Base-by-base conservation (phyloP, 1,140 invertebrate genomes). In the Drosophila repletoides region DNA sequence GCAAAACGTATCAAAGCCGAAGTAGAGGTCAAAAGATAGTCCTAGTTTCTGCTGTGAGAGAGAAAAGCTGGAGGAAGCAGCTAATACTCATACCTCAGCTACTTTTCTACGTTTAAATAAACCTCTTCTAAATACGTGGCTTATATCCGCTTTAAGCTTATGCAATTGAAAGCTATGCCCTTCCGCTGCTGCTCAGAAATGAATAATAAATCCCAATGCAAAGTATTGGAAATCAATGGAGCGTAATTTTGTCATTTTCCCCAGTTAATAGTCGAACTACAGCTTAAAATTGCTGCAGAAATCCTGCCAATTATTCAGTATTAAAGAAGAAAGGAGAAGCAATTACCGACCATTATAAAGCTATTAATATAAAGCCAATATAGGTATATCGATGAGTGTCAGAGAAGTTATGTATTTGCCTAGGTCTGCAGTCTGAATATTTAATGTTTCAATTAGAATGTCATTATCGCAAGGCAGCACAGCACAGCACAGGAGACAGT, bases 361-460 rank as follows among this genome's bases (percentile, higher is more conserved):
- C 59, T 59, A 81, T 81, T 76, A 72, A 52, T 24, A 34, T 7
- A n/a, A n/a, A n/a, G n/a, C n/a, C n/a, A n/a, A n/a, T n/a, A n/a
- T n/a, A n/a, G n/a, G n/a, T n/a, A 9, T 17, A 51, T 60, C 46
- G 36, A 59, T 43, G 9, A 36, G 19, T 6, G 26, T 24, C 21
- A 28, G 10, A 53, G 6, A 52, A 53, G 14, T 19, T 45, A 60
- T 63, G 28, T 65, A 65, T 58, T 70, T 59, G 59, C 29, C 28
- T 26, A 36, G 19, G 38, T 15, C 60, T 21, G 17, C 38, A 36
- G 31, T 29, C 55, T 80, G 21, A 86, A 84, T 84, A 86, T 80
- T 86, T 84, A 80, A 84, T 86, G 75, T 80, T 84, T 86, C 80
- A 86, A 84, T 84, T 84, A 84, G 67, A 84, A 76, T 86, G 72